Conservation (phyloP, 2,888 invertebrate species). For the Eurytoma adleriae region DNA sequence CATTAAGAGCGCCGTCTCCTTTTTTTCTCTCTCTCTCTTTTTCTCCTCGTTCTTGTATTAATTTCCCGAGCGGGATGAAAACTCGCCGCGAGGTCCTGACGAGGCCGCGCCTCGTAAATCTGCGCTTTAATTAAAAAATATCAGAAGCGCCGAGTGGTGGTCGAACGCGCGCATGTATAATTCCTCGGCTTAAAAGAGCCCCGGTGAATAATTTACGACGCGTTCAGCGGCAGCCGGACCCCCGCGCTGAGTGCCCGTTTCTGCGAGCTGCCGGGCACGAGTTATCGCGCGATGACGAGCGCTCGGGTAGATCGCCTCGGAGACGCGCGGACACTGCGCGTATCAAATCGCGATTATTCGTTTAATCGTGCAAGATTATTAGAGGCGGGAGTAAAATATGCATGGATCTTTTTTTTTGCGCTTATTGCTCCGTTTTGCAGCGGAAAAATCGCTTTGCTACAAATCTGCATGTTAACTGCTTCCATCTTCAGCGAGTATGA, state of each 20-base stretch:
- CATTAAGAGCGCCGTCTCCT: slow-evolving; percentile 3
- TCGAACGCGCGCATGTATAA: slow-evolving; percentile 19
- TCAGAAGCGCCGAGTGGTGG: slow-evolving; percentile 6
- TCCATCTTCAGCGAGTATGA: too few relatives aligned
- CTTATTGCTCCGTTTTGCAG: background rate
- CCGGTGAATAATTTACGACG: slow-evolving; percentile 33
- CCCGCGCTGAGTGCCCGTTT: background rate
- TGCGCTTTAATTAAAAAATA: slow-evolving; percentile 44
- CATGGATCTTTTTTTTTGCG: background rate
- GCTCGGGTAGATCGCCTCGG: background rate
- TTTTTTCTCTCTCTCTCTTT: too few relatives aligned
- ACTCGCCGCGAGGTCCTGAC: slow-evolving; percentile 4
- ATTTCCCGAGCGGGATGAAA: background rate
- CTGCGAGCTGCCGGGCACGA: background rate
- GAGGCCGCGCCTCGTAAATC: slow-evolving; percentile 22
- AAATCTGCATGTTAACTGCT: too few relatives aligned
- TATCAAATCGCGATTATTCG: slow-evolving; percentile 16
- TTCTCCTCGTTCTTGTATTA: too few relatives aligned
- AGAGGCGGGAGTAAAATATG: background rate
- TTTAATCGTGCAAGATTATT: too few relatives aligned
- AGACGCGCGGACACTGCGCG: slow-evolving; percentile 3
- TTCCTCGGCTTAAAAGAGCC: slow-evolving; percentile 16
- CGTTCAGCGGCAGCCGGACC: background rate
- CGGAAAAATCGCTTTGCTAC: background rate
- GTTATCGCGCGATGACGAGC: too few relatives aligned